Percentiles rank a stretch among this genome's conserved stretches.
Evolutionary conservation across 37 sponge, comb jelly and placozoan species (phyloP).

Genomic region (Spongilla lacustris): DNA sequence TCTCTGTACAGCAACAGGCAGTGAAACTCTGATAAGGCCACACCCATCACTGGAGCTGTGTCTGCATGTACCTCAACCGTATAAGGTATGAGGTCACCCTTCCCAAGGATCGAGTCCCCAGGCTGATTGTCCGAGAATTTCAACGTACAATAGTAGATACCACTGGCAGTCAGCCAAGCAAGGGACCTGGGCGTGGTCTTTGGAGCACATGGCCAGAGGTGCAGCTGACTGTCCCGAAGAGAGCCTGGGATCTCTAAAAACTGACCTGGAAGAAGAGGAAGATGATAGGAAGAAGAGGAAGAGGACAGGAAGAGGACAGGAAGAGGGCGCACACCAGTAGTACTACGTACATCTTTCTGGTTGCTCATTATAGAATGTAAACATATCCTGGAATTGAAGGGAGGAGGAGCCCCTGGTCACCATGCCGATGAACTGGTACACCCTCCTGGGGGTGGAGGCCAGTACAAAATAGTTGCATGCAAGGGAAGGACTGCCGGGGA

Average conservation of each 20-base stretch:
- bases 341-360: not conserved
- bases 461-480: slow-evolving; percentile 54
- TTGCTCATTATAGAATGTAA: slow-evolving; percentile 14
- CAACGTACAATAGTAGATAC: slow-evolving; percentile 63
- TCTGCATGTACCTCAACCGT: slow-evolving; percentile 15
- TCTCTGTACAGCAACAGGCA: slow-evolving; percentile 79
- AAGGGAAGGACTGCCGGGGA: slow-evolving; percentile 7
- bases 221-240: slow-evolving; percentile 57
- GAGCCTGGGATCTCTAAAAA: slow-evolving; percentile 76
- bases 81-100: slow-evolving; percentile 57
- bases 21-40: slow-evolving; percentile 86
- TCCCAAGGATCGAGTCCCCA: slow-evolving; percentile 38
- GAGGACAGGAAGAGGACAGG: not conserved
- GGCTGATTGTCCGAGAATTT: slow-evolving; percentile 39
- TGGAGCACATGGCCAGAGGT: slow-evolving; percentile 59
- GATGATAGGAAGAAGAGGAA: not conserved
- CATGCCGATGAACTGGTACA: slow-evolving; percentile 90
- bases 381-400: slow-evolving; percentile 40
- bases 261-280: slow-evolving; percentile 15
- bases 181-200: slow-evolving; percentile 52
- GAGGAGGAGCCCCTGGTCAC: slow-evolving; percentile 22
- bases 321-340: not conserved
- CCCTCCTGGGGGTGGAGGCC: slow-evolving; percentile 67
- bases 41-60: slow-evolving; percentile 43
- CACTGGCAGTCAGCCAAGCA: slow-evolving; percentile 87